Evolutionary conservation across 2,113 vertebrate genomes (phyloP).

Genomic region (Crotophaga sulcirostris): DNA sequence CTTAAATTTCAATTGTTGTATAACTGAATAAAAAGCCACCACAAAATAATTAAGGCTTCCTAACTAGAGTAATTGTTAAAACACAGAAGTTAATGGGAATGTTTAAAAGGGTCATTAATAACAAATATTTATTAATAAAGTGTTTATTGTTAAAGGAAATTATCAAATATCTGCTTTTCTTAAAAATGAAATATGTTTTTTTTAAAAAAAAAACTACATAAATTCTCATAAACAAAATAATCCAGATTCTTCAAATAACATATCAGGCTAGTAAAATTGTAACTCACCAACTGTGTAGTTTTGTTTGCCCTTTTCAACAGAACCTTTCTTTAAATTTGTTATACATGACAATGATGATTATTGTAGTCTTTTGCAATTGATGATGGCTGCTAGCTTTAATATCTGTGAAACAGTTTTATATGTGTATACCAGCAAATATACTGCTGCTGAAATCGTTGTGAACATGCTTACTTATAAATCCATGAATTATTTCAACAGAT

Average conservation of each 20-base stretch:
- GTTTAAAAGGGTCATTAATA: neutral
- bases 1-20: neutral
- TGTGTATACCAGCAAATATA: neutral
- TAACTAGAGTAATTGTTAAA: neutral
- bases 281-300: rapidly evolving
- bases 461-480: neutral
- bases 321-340: neutral
- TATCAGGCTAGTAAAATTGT: neutral
- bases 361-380: neutral
- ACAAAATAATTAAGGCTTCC: neutral
- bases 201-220: neutral
- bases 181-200: neutral
- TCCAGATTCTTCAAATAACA: neutral
- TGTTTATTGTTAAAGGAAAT: neutral
- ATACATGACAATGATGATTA: neutral
- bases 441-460: neutral
- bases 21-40: neutral
- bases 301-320: neutral
- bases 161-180: neutral
- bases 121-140: neutral
- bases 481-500: neutral
- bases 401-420: neutral
- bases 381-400: neutral
- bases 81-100: neutral
- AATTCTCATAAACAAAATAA: neutral